These are phyloP conservation scores for Scaptomyza cyrtandrae DNA, from an alignment of 2,888 invertebrate genomes.

Conservation along the genomic window DNA sequence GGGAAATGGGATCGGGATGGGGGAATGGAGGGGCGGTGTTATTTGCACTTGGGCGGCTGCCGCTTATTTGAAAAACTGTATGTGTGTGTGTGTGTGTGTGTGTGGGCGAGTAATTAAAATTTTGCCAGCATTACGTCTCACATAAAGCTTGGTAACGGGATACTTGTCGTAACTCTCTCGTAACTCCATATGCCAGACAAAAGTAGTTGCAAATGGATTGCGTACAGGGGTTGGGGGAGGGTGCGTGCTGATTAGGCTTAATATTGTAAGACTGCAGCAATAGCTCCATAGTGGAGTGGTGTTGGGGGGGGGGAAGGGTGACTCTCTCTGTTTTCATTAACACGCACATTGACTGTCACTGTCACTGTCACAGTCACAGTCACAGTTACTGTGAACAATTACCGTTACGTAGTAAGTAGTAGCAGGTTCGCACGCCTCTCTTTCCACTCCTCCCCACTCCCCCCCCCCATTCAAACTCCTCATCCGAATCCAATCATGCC, in stretches of 20 bases:
- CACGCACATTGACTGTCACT: constrained; percentile 1
- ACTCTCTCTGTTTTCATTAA: constrained; percentile 29
- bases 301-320: too few species aligned
- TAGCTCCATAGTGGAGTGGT: too few species aligned
- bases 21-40: background rate
- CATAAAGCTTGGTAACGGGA: constrained; percentile 9
- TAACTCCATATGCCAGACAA: constrained; percentile 34
- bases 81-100: constrained; percentile 7
- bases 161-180: constrained; percentile 38
- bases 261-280: background rate
- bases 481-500: background rate
- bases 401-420: constrained; percentile 2
- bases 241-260: constrained; percentile 41
- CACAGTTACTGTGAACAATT: constrained; percentile 10
- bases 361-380: background rate
- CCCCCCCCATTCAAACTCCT: background rate
- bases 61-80: constrained; percentile 45
- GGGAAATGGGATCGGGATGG: background rate
- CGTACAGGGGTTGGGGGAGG: background rate
- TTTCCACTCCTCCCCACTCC: background rate
- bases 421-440: background rate
- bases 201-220: too few species aligned
- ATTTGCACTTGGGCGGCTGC: constrained; percentile 71
- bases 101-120: constrained; percentile 75
- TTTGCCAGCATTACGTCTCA: constrained; percentile 61